These are phyloP conservation scores for Molossus molossus DNA, from an alignment of 2,797 vertebrate genomes.

Conservation along the genomic window DNA sequence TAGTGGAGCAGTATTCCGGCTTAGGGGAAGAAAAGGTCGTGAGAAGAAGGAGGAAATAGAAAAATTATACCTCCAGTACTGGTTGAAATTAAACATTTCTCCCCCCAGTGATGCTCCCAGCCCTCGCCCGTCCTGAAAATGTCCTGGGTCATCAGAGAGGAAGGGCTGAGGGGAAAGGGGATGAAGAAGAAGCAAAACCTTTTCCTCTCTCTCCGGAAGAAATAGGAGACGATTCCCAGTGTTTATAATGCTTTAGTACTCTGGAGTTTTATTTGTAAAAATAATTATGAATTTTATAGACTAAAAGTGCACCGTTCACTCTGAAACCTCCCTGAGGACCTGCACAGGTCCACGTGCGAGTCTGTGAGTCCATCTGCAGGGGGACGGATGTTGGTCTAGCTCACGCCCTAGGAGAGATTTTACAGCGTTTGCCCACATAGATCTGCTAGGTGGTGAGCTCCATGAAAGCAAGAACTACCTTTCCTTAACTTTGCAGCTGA, in stretches of 20 bases:
- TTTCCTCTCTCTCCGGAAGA: neutral
- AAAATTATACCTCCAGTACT: neutral
- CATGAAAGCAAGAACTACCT: neutral
- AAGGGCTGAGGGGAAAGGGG: neutral
- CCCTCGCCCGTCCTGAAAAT: neutral
- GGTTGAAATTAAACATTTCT: neutral
- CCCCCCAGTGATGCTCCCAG: neutral
- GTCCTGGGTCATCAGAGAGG: neutral
- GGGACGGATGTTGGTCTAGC: too few relatives aligned
- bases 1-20: neutral
- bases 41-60: neutral
- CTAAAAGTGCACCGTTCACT: neutral
- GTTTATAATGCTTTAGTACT: neutral
- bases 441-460: neutral
- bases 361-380: neutral
- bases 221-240: neutral
- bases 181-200: neutral
- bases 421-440: neutral
- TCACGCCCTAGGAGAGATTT: neutral
- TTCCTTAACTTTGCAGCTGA: too few relatives aligned
- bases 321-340: neutral
- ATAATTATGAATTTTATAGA: neutral
- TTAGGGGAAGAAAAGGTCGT: neutral
- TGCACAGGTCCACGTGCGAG: rapidly evolving
- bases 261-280: neutral